Evolutionary conservation across 53 echinoderm and acorn worm genomes (phyloP).

Genomic region (Temnopleurus reevesii): DNA sequence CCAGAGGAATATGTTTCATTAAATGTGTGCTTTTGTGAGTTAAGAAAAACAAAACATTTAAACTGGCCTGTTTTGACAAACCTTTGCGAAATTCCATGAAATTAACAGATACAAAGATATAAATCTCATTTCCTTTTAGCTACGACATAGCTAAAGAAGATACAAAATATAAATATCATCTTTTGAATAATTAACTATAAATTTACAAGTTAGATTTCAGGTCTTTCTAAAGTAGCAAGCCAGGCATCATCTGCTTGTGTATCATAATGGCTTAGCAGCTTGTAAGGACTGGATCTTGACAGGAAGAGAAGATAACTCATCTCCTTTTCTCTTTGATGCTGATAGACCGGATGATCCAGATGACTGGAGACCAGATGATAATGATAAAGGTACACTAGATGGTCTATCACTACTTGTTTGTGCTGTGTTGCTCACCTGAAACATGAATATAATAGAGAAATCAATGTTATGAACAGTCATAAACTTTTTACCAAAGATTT

Average conservation of each 20-base stretch:
- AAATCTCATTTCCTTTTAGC: not conserved
- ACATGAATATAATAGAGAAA: not conserved
- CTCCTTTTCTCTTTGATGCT: not conserved
- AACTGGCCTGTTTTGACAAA: too few species aligned
- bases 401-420: slow-evolving; percentile 3
- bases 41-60: too few species aligned
- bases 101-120: too few species aligned
- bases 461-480: too few species aligned
- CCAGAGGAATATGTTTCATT: too few species aligned
- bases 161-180: not conserved
- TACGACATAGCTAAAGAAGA: not conserved
- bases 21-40: too few species aligned
- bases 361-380: too few species aligned
- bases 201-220: slow-evolving; percentile 3
- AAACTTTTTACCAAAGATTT: too few species aligned
- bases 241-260: slow-evolving; percentile 23
- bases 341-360: not conserved
- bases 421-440: not conserved
- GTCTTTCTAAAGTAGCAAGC: not conserved
- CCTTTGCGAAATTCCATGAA: too few species aligned
- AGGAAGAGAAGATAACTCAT: not conserved
- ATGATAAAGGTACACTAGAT: too few species aligned
- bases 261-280: not conserved
- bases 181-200: not conserved
- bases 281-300: not conserved